These are phyloP conservation scores for Oncorhynchus mykiss DNA, from an alignment of 2,113 vertebrate genomes.

Conservation along the genomic window DNA sequence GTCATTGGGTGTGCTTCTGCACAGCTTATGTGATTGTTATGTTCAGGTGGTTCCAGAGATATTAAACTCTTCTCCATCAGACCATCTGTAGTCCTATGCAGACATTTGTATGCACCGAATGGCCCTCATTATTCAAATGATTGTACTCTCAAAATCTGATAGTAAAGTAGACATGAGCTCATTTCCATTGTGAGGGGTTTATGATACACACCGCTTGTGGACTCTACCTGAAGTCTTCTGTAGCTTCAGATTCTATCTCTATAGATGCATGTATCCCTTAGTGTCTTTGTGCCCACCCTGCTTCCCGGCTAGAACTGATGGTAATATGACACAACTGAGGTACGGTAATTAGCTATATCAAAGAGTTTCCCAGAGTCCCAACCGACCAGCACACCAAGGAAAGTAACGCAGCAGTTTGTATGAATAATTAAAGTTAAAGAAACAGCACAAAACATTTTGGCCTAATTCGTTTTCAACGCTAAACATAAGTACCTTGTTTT, in stretches of 20 bases:
- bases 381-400: slow-evolving; percentile 19
- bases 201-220: too few species aligned
- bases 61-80: too few species aligned
- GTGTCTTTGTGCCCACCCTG: background rate
- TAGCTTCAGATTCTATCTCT: background rate
- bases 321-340: slow-evolving; percentile 43
- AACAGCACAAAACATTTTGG: slow-evolving; percentile 58
- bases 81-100: too few species aligned
- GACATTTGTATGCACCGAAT: too few species aligned
- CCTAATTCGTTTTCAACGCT: slow-evolving; percentile 52
- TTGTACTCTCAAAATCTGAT: too few species aligned
- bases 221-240: background rate
- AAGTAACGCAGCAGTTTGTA: slow-evolving; percentile 35
- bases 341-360: slow-evolving; percentile 52
- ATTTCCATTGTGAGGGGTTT: too few species aligned
- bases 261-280: background rate
- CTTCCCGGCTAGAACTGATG: slow-evolving; percentile 18
- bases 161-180: too few species aligned
- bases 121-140: too few species aligned
- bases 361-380: slow-evolving; percentile 25
- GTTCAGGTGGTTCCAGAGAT: too few species aligned
- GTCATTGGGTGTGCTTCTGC: too few species aligned
- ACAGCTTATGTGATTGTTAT: too few species aligned
- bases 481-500: slow-evolving; percentile 11
- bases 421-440: slow-evolving; percentile 62